phyloP scores from a whole-genome alignment of 30 jellyfish, hydroid and myxozoan genomes.

The Turritopsis rubra region DNA sequence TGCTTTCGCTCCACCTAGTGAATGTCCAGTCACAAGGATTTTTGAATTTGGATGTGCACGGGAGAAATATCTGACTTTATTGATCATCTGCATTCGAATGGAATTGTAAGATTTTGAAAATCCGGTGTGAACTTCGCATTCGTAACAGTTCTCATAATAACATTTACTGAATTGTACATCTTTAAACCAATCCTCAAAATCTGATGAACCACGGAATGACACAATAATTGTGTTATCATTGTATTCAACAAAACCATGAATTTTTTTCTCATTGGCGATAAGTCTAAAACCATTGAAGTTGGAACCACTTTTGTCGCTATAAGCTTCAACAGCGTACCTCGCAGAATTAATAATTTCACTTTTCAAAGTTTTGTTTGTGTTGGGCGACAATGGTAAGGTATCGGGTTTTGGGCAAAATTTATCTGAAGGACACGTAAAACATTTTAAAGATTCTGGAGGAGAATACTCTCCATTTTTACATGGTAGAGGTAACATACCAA shows the following conservation, averaged over 20 bases:
- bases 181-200: not conserved
- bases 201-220: not conserved
- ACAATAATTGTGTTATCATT: not conserved
- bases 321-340: not conserved
- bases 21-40: constrained; percentile 4
- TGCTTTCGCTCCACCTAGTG: not conserved
- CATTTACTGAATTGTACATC: no score
- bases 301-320: not conserved
- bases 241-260: not conserved
- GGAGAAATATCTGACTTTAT: not conserved
- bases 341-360: not conserved
- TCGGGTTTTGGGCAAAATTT: not conserved
- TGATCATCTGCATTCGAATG: not conserved
- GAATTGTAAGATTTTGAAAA: not conserved
- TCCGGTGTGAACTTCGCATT: not conserved
- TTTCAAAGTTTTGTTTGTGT: not conserved
- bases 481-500: not conserved
- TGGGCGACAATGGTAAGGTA: not conserved
- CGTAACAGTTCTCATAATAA: not conserved
- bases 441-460: not conserved
- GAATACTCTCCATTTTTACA: not conserved
- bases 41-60: not conserved
- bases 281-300: no score
- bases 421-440: not conserved
- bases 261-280: not conserved